phyloP scores from a whole-genome alignment of 2,888 invertebrate genomes.

The Tethea ocularis region DNA sequence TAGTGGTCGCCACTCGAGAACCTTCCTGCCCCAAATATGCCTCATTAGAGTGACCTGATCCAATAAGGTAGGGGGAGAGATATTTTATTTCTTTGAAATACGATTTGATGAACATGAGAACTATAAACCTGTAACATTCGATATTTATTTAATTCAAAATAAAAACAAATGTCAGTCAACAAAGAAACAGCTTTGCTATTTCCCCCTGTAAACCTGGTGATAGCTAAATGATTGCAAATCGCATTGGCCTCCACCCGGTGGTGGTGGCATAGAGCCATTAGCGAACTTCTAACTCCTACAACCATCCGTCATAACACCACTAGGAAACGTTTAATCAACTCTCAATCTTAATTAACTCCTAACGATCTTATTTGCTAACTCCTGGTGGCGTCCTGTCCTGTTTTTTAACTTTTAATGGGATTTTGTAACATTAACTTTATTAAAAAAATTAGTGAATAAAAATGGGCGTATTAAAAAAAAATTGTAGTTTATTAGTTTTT shows the following conservation, averaged over 20 bases:
- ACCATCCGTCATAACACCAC: slow-evolving; percentile 64
- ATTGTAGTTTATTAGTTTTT: too few relatives aligned
- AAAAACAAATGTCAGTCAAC: too few relatives aligned
- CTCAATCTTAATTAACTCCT: slow-evolving; percentile 73
- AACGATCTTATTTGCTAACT: slow-evolving; percentile 61
- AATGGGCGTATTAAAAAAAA: too few relatives aligned
- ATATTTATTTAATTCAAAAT: too few relatives aligned
- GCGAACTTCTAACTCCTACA: slow-evolving; percentile 40
- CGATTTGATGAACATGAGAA: too few relatives aligned
- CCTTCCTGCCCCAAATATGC: too few relatives aligned
- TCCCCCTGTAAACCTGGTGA: not conserved
- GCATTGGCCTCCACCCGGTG: not conserved
- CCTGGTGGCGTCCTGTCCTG: slow-evolving; percentile 31
- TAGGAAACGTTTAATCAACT: slow-evolving; percentile 70
- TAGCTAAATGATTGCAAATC: not conserved
- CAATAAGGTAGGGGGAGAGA: too few relatives aligned
- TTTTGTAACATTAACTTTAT: slow-evolving; percentile 13
- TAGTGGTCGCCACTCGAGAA: too few relatives aligned
- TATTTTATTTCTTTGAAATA: too few relatives aligned
- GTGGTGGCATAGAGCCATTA: slow-evolving; percentile 1
- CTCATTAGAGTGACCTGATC: too few relatives aligned
- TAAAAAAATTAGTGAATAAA: not conserved
- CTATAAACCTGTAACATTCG: too few relatives aligned
- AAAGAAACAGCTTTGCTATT: too few relatives aligned
- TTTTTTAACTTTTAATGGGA: slow-evolving; percentile 35